Evolutionary conservation across 2,113 vertebrate species (phyloP).

Genomic region (Panthera uncia): DNA sequence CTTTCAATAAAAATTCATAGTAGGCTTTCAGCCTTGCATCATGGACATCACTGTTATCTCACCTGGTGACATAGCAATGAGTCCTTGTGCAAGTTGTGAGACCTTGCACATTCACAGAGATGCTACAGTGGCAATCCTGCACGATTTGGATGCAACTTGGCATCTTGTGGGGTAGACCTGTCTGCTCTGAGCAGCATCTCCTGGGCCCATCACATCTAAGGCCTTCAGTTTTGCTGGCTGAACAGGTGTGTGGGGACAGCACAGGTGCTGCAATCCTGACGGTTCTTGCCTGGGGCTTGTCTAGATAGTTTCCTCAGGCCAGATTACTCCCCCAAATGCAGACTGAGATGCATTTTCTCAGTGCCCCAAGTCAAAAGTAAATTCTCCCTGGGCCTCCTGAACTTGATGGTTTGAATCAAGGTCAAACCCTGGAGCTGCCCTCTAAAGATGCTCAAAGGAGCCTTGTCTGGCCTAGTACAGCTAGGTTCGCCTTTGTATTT

Average conservation of each 20-base stretch:
- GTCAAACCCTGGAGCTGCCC: not conserved
- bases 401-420: not conserved
- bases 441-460: constrained; percentile 17
- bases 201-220: rapidly evolving
- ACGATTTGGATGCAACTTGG: rapidly evolving
- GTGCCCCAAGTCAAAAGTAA: not conserved
- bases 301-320: not conserved
- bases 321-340: not conserved
- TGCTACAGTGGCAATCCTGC: not conserved
- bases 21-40: not conserved
- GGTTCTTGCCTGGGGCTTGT: not conserved
- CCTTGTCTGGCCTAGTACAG: constrained; percentile 35
- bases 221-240: not conserved
- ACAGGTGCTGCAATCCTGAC: too few species aligned
- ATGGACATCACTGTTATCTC: not conserved
- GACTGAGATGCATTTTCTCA: not conserved
- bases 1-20: not conserved
- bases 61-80: not conserved
- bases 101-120: not conserved
- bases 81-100: not conserved
- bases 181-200: not conserved
- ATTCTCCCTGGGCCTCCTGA: not conserved
- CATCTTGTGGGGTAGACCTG: not conserved
- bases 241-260: not conserved
- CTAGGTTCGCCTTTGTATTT: not conserved